Conservation (phyloP, 2,113 vertebrate genomes). For the Pyxicephalus adspersus region DNA sequence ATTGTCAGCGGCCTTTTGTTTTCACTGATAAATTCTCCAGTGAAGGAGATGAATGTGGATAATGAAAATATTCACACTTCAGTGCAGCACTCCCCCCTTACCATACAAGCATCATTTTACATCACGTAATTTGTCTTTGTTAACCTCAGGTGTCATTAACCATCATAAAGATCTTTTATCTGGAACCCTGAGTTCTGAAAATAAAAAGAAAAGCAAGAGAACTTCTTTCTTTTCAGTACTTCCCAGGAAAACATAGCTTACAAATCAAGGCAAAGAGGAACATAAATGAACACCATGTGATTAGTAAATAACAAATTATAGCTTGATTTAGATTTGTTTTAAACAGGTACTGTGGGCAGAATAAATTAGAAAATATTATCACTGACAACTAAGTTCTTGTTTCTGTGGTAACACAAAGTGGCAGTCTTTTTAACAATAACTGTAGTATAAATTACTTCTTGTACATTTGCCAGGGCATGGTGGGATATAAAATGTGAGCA, state of each 20-base stretch:
- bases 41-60: neutral
- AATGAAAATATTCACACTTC: neutral
- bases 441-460: neutral
- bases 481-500: neutral
- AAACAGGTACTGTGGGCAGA: neutral
- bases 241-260: no score
- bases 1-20: neutral
- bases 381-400: neutral
- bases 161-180: neutral
- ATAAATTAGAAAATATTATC: neutral
- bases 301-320: neutral
- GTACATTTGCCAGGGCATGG: neutral
- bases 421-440: neutral
- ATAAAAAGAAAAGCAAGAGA: neutral
- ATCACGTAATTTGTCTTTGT: neutral
- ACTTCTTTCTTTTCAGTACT: neutral
- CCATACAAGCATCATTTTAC: neutral
- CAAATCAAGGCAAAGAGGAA: no score
- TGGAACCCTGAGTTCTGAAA: neutral
- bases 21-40: neutral
- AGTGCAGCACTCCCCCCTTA: neutral
- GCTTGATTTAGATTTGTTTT: neutral
- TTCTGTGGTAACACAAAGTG: constrained; percentile 3
- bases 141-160: neutral
- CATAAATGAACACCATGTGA: neutral